Conservation (phyloP, 2,888 invertebrate species). For the Lasioglossum pauxillum region DNA sequence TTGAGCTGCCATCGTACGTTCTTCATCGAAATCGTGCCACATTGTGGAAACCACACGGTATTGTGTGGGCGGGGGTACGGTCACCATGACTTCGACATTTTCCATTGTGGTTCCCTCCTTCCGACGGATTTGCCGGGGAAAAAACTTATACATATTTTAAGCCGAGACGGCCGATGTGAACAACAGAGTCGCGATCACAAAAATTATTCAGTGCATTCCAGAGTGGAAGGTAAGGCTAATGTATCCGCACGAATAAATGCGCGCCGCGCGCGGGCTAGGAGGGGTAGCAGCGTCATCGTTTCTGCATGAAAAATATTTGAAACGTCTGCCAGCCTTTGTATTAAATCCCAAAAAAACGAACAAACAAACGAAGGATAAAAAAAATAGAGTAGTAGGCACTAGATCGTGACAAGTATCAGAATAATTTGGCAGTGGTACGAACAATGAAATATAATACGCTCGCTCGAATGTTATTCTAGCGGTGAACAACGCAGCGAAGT, state of each 20-base stretch:
- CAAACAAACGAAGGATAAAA: not conserved
- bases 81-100: constrained; percentile 7
- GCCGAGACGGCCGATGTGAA: constrained; percentile 6
- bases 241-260: constrained; percentile 24
- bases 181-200: not conserved
- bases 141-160: constrained; percentile 1
- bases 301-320: constrained; percentile 27
- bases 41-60: not conserved
- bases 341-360: not conserved
- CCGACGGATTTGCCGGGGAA: not conserved
- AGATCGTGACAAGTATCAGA: not conserved
- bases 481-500: constrained; percentile 9
- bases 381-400: constrained; percentile 7
- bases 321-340: constrained; percentile 9
- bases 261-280: not conserved
- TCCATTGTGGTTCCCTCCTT: not conserved
- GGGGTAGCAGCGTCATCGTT: not conserved
- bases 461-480: constrained; percentile 19
- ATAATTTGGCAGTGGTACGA: constrained; percentile 28
- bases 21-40: not conserved
- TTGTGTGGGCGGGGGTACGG: not conserved
- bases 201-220: constrained; percentile 34
- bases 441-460: constrained; percentile 22
- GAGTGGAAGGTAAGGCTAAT: constrained; percentile 22
- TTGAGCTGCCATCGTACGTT: not conserved